phyloP scores from a whole-genome alignment of 2,113 vertebrate species.

The Taurulus bubalis region DNA sequence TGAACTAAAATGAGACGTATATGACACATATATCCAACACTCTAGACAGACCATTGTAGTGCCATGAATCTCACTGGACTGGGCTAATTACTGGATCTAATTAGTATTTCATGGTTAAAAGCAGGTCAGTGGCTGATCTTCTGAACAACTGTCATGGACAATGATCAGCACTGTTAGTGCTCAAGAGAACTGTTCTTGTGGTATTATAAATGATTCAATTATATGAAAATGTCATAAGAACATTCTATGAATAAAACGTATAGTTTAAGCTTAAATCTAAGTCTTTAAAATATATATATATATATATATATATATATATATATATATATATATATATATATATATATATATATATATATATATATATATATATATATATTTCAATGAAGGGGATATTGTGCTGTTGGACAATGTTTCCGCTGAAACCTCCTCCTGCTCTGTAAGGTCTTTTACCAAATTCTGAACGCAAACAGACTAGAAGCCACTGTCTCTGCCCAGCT shows the following conservation, averaged over 20 bases:
- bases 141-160: slow-evolving; percentile 52
- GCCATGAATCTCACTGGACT: slow-evolving; percentile 64
- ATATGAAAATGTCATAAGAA: slow-evolving; percentile 11
- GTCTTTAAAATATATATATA: too few species aligned
- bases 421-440: not conserved
- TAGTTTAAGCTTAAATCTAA: not conserved
- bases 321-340: too few species aligned
- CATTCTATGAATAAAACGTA: slow-evolving; percentile 14
- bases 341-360: too few species aligned
- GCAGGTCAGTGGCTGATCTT: slow-evolving; percentile 59
- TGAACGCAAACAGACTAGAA: not conserved
- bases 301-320: too few species aligned
- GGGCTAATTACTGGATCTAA: slow-evolving; percentile 67
- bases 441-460: not conserved
- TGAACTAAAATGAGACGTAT: slow-evolving; percentile 37
- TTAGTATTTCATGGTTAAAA: slow-evolving; percentile 61
- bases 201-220: slow-evolving; percentile 13
- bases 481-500: not conserved
- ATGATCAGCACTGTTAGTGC: slow-evolving; percentile 21
- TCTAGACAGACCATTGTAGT: slow-evolving; percentile 35
- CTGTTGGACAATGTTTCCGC: not conserved
- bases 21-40: slow-evolving; percentile 45
- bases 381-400: too few species aligned
- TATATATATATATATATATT: too few species aligned
- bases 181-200: slow-evolving; percentile 5